phyloP scores from a whole-genome alignment of 2,888 invertebrate genomes.

The Leptinotarsa tumamoca region DNA sequence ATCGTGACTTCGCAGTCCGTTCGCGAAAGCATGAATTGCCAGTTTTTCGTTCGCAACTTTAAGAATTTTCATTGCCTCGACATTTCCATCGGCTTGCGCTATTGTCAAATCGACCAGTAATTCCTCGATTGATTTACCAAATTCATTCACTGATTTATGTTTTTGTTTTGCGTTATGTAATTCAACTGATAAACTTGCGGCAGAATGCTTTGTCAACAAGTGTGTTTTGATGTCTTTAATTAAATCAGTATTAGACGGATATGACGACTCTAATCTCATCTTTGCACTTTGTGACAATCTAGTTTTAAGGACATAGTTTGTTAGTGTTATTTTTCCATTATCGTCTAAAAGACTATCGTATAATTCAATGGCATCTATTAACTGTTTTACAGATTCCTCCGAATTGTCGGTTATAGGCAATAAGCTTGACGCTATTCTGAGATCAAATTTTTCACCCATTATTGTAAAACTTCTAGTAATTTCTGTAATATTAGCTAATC shows the following conservation, averaged over 20 bases:
- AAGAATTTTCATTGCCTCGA: no score
- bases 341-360: slow-evolving; percentile 41
- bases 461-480: not conserved
- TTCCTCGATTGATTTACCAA: slow-evolving; percentile 30
- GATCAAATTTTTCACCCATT: slow-evolving; percentile 45
- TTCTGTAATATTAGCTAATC: slow-evolving; percentile 4
- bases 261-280: slow-evolving; percentile 35
- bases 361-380: no score
- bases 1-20: no score
- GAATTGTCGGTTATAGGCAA: no score
- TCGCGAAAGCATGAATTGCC: no score
- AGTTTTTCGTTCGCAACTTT: no score
- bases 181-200: slow-evolving; percentile 32
- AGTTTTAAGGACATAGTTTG: slow-evolving; percentile 35
- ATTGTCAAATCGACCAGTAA: slow-evolving; percentile 42
- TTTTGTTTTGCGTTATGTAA: slow-evolving; percentile 37
- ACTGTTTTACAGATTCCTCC: no score
- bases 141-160: slow-evolving; percentile 32
- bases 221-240: slow-evolving; percentile 37
- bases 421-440: slow-evolving; percentile 15
- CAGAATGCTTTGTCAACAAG: slow-evolving; percentile 42
- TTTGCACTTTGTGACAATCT: slow-evolving; percentile 39
- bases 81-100: slow-evolving; percentile 30
- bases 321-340: slow-evolving; percentile 43
- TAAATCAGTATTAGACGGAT: slow-evolving; percentile 34